phyloP scores from a whole-genome alignment of 2,113 vertebrate genomes.

The Pseudopipra pipra region DNA sequence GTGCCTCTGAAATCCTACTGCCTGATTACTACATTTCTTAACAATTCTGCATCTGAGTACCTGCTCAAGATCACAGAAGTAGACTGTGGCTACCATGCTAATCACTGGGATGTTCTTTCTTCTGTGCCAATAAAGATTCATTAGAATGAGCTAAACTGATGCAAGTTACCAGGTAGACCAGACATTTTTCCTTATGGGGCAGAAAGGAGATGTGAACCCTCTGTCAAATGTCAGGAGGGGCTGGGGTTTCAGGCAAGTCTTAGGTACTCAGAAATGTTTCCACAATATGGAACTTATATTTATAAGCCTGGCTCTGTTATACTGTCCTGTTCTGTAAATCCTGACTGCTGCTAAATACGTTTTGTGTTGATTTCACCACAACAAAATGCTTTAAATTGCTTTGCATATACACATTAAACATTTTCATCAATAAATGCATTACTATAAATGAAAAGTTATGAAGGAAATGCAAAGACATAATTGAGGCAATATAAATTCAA shows the following conservation, averaged over 20 bases:
- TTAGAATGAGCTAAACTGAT: neutral
- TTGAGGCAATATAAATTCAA: neutral
- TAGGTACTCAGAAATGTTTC: neutral
- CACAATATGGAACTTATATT: neutral
- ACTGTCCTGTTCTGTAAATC: neutral
- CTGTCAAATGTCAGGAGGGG: neutral
- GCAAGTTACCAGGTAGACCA: neutral
- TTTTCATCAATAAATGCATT: neutral
- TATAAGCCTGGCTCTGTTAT: neutral
- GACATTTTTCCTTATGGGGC: neutral
- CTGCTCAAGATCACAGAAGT: neutral
- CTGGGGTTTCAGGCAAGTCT: neutral
- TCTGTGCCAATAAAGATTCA: neutral
- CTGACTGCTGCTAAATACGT: neutral
- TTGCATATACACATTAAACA: neutral
- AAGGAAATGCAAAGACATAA: neutral
- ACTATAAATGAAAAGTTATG: slow-evolving; percentile 2
- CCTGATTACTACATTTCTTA: neutral
- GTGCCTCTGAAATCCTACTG: neutral
- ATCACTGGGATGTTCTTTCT: neutral
- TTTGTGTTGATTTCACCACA: neutral
- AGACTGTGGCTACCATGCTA: neutral
- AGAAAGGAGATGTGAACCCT: neutral
- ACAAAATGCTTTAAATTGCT: neutral
- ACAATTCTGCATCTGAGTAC: neutral